Conservation (phyloP, 35 echinoderm and acorn worm species). For the Amphiura filiformis region DNA sequence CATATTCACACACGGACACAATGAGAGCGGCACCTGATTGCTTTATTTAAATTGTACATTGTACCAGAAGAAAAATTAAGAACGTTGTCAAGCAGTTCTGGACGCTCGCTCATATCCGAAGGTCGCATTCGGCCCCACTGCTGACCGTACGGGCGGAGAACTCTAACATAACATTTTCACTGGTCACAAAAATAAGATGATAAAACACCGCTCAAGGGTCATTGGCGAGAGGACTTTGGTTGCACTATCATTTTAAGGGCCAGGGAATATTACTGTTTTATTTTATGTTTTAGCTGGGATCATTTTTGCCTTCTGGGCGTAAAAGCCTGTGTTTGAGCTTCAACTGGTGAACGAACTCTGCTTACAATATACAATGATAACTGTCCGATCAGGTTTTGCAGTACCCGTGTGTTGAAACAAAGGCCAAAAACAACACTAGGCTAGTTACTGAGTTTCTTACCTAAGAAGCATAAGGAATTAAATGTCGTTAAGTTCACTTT, state of each 20-base stretch:
- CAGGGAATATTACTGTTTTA: neutral
- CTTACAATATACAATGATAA: neutral
- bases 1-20: too few species aligned
- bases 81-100: too few species aligned
- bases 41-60: too few species aligned
- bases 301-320: conserved; percentile 6
- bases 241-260: neutral
- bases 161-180: neutral
- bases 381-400: neutral
- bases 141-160: neutral
- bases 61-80: too few species aligned
- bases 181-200: neutral
- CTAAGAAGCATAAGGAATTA: neutral
- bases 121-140: neutral
- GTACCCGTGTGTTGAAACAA: neutral
- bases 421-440: neutral
- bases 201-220: neutral
- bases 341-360: neutral
- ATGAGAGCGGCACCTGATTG: too few species aligned
- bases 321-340: neutral
- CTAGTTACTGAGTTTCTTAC: neutral
- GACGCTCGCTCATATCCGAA: too few species aligned
- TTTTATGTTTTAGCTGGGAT: neutral
- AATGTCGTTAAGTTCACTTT: neutral
- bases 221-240: neutral